Evolutionary conservation across 1,140 invertebrate genomes (phyloP), one percentile per base, ranked within the genome.

Genomic region (Polypedilum vanderplanki): DNA sequence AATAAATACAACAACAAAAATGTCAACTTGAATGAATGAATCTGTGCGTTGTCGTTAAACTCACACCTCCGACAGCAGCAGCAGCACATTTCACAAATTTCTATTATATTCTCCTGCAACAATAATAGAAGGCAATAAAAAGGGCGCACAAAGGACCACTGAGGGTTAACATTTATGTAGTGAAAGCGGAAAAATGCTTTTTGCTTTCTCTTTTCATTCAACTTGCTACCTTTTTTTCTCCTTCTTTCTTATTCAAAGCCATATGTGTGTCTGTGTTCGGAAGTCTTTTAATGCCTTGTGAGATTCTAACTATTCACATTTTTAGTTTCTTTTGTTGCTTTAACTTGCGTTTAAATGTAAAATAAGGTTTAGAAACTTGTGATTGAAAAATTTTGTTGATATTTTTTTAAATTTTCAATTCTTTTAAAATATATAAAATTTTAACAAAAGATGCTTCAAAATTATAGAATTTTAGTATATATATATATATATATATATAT

Each of bases 41-140:
- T 57, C 46, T 57, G 12, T 57, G 10, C 46, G 46, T n/a, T n/a
- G n/a, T 57, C 46, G 46, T 57, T n/a, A 57, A 12, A 57, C 46
- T 57, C 46, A 57, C n/a, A n/a, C 24, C 46, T 15, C 46, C n/a
- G 5, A 5, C 24, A 33, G 24, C 24, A 33, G 24, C 24, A 33
- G 24, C 24, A 33, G 24, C 46, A n/a, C 46, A 57, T 57, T 57
- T 33, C n/a, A 57, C 46, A 57, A 57, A 57, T 57, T 33, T 57
- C 46, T 57, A 57, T 57, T 57, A 8, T 57, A 57, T 57, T 57
- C 24, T 33, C 46, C 46, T 57, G n/a, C n/a, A 57, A 57, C 46
- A 57, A 57, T 57, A 57, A 57, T n/a, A 57, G n/a, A 57, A 57
- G 65, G 20, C 65, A 70, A 70, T 70, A 70, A 70, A 70, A 70